A percentile compares a stretch with the other conserved stretches of the same genome.
These are phyloP conservation scores for Drosophila parabipectinata DNA, from an alignment of 1,140 invertebrate species.

Conservation along the genomic window DNA sequence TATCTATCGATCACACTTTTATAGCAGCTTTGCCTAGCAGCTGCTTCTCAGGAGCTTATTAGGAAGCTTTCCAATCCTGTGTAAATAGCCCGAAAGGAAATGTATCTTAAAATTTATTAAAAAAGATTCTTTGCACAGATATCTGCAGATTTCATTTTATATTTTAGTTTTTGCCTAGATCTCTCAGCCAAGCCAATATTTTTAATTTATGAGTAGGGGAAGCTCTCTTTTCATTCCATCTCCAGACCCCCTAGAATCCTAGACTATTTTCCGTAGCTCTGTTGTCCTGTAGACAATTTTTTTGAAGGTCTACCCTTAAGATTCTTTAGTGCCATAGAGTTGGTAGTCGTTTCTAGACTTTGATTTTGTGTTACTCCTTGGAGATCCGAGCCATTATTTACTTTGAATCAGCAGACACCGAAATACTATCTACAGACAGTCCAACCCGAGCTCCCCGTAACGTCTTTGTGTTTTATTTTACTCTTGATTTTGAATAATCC, in stretches of 20 bases:
- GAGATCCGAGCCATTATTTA: conserved; percentile 8
- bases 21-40: conserved; percentile 41
- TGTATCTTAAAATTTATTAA: conserved; percentile 13
- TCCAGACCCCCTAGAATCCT: conserved; percentile 17
- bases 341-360: conserved; percentile 21
- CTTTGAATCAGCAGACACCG: conserved; percentile 41
- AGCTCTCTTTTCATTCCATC: conserved; percentile 31
- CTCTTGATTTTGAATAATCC: conserved; percentile 35
- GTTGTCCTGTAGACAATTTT: not conserved
- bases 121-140: conserved; percentile 55
- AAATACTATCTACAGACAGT: conserved; percentile 48
- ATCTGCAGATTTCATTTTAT: conserved; percentile 3
- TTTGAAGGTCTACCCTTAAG: conserved; percentile 5
- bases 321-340: conserved; percentile 5
- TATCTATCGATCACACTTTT: conserved; percentile 19
- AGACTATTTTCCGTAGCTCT: conserved; percentile 5
- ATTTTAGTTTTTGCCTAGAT: conserved; percentile 3
- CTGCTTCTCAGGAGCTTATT: conserved; percentile 34
- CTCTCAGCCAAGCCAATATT: conserved; percentile 1
- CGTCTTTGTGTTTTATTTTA: conserved; percentile 14
- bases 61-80: conserved; percentile 34
- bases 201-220: conserved; percentile 11
- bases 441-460: conserved; percentile 46
- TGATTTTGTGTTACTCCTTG: conserved; percentile 7
- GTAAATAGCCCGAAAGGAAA: conserved; percentile 34